Conservation (phyloP, 2,888 invertebrate genomes). For the Teleogryllus oceanicus region DNA sequence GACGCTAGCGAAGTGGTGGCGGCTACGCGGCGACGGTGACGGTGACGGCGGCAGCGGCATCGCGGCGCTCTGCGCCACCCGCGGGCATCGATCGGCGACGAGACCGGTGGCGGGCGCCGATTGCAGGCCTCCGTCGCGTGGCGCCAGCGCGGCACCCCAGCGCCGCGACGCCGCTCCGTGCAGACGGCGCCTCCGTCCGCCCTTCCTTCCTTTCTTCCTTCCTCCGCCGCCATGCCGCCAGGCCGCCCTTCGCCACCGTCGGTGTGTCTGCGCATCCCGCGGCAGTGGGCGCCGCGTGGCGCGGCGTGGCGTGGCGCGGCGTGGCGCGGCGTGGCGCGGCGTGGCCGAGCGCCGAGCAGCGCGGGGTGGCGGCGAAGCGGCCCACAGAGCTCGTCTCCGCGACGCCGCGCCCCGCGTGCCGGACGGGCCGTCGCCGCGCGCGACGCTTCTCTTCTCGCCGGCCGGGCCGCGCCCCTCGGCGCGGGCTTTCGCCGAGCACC, state of each 20-base stretch:
- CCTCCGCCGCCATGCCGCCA: not conserved
- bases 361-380: slow-evolving; percentile 7
- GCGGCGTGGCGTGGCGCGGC: not conserved
- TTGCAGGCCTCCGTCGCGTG: not conserved
- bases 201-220: not conserved
- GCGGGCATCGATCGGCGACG: not conserved
- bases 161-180: not conserved
- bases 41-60: not conserved
- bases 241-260: not conserved
- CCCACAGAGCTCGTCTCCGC: not conserved
- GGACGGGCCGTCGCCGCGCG: not conserved
- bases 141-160: not conserved
- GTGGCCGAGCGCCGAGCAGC: not conserved
- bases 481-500: slow-evolving; percentile 18
- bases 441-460: not conserved
- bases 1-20: too few species aligned
- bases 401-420: not conserved
- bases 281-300: slow-evolving; percentile 19
- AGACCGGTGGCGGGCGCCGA: not conserved
- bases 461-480: not conserved
- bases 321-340: not conserved
- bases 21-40: not conserved
- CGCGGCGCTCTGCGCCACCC: not conserved
- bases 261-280: not conserved
- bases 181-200: not conserved